phyloP scores from a whole-genome alignment of 2,888 invertebrate species.

The Epistrophe eligans region DNA sequence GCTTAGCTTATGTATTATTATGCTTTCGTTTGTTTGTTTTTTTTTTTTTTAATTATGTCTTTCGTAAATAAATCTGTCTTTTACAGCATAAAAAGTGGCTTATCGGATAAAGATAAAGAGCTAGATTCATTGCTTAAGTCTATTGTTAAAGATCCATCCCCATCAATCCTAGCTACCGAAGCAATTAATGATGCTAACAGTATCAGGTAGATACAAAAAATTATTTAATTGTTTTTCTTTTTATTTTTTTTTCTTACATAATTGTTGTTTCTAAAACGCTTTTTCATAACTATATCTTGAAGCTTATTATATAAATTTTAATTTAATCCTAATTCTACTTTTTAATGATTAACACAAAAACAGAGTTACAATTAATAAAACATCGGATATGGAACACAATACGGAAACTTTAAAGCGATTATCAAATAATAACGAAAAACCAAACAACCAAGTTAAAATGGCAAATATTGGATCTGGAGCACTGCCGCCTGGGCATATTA shows the following conservation, averaged over 20 bases:
- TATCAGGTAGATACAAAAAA: slow-evolving; percentile 83
- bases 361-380: slow-evolving; percentile 84
- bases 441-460: slow-evolving; percentile 89
- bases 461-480: slow-evolving; percentile 87
- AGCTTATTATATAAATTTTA: slow-evolving; percentile 5
- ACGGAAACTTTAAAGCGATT: slow-evolving; percentile 88
- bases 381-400: slow-evolving; percentile 85
- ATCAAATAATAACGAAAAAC: slow-evolving; percentile 87
- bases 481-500: slow-evolving; percentile 94
- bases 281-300: slow-evolving; percentile 40
- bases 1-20: slow-evolving; percentile 21
- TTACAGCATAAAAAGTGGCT: slow-evolving; percentile 84
- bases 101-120: slow-evolving; percentile 86
- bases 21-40: slow-evolving; percentile 23
- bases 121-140: slow-evolving; percentile 92
- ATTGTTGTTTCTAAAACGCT: slow-evolving; percentile 50
- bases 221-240: slow-evolving; percentile 28
- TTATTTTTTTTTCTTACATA: slow-evolving; percentile 1
- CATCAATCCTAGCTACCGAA: slow-evolving; percentile 86
- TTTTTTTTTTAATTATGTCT: slow-evolving; percentile 51
- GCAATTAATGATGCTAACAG: slow-evolving; percentile 86
- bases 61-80: slow-evolving; percentile 67
- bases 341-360: neutral
- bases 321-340: neutral
- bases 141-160: slow-evolving; percentile 88